Conservation (phyloP, 2,888 invertebrate species). For the Sinopyrophorus schimmeli region DNA sequence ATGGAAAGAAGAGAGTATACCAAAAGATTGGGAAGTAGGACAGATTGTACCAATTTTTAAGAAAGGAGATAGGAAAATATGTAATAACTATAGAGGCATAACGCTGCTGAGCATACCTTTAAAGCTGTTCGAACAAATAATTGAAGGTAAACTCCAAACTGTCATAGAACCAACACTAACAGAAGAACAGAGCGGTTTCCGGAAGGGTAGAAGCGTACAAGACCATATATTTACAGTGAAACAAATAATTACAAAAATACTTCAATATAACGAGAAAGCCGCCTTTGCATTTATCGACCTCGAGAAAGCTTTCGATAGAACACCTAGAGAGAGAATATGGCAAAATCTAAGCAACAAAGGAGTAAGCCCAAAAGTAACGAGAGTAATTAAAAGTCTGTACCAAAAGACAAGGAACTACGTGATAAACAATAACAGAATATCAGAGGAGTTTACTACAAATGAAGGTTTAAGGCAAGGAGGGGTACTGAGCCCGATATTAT, state of each 20-base stretch:
- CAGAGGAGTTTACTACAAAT: slow-evolving; percentile 1
- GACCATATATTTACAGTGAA: slow-evolving; percentile 27
- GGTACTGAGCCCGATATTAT: slow-evolving; percentile 2
- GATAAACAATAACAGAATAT: slow-evolving; percentile 11
- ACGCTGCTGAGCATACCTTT: slow-evolving; percentile 2
- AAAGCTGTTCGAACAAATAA: background rate
- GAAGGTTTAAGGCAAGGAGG: slow-evolving; percentile 1
- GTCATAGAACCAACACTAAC: background rate
- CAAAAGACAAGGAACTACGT: slow-evolving; percentile 8
- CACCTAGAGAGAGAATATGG: background rate
- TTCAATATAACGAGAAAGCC: background rate
- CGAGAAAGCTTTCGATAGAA: slow-evolving; percentile 2
- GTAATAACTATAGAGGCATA: background rate
- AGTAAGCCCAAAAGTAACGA: slow-evolving; percentile 1
- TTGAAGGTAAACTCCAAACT: background rate
- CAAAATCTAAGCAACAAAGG: slow-evolving; percentile 1
- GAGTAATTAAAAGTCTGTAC: slow-evolving; percentile 12
- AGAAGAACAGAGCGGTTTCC: slow-evolving; percentile 25
- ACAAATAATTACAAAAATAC: no score
- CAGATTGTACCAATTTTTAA: background rate
- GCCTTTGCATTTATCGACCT: background rate
- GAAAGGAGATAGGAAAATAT: background rate
- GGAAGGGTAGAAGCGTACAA: slow-evolving; percentile 14
- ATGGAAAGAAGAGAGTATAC: no score
- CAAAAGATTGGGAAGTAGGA: background rate